Base-by-base conservation (phyloP, 2,888 invertebrate genomes). In the Hypselothyrea guttata region DNA sequence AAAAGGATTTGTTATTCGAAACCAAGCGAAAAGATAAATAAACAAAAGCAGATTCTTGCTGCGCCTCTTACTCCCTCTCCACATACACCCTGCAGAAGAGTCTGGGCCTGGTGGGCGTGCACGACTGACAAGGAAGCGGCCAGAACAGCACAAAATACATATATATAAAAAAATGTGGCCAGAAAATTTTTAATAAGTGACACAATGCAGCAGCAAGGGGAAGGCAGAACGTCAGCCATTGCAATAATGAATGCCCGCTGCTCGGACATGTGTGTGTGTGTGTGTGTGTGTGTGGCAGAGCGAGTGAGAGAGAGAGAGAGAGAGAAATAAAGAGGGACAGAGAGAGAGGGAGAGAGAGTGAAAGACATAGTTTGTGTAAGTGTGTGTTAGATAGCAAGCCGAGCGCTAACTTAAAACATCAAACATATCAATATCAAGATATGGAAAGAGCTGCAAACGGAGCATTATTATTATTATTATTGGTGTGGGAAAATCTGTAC, bases 1-100 rank as follows among this genome's bases (percentile, higher is more conserved):
- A 79, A 84, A 84, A 84, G 83, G 84, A 81, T 81, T 84, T 81
- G 84, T 82, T 81, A 84, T 84, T 82, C 73, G 83, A 81, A 82
- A 82, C 84, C 79, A 69, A 84, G 81, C 84, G 79, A 78, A 81
- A 73, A 82, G 84, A 81, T 84, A 81, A 84, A 81, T 81, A 81
- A 81, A 81, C 84, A 84, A 81, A 81, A 73, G 79, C 73, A 66
- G 66, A 66, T 73, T 71, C 67, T 72, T 57, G 45, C 48, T 34
- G n/a, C 38, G 30, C 18, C 15, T 28, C 12, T 13, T 7, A 7
- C 34, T n/a, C 33, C 9, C 7, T 1, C 8, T 1, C 15, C 5
- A 48, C 13, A 9, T 15, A 2, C n/a, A 1, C 11, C 5, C 44
- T 41, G 12, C 33, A 3, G 1, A 30, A 4, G 9, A 11, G 1